Evolutionary conservation across 2,113 vertebrate genomes (phyloP).

Genomic region (Rynchops niger): DNA sequence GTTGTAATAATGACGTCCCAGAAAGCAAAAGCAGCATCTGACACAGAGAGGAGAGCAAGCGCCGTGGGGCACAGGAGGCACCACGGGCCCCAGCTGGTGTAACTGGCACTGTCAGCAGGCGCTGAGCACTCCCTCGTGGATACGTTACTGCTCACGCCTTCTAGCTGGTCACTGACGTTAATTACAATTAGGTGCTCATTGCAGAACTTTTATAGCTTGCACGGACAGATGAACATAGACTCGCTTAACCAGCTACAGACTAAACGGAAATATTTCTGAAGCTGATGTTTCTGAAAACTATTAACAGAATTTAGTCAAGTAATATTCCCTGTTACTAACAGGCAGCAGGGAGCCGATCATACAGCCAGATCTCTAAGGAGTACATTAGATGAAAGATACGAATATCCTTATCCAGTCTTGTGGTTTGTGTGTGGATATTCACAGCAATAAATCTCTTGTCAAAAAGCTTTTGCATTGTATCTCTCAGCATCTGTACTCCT

Average conservation of each 20-base stretch:
- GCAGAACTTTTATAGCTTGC: constrained; percentile 56
- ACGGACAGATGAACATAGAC: constrained; percentile 39
- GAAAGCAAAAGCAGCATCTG: constrained; percentile 51
- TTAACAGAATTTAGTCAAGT: constrained; percentile 32
- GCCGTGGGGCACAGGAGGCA: neutral
- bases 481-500: neutral
- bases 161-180: constrained; percentile 54
- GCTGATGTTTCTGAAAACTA: constrained; percentile 57
- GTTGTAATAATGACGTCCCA: neutral
- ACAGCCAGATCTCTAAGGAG: neutral
- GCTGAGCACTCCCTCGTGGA: constrained; percentile 10
- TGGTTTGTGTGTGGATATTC: neutral
- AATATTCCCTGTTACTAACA: neutral
- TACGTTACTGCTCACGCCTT: constrained; percentile 15
- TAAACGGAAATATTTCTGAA: constrained; percentile 48
- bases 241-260: constrained; percentile 55
- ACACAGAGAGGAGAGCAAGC: neutral
- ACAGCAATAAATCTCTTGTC: neutral
- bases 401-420: neutral
- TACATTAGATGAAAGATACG: neutral
- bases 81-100: constrained; percentile 49
- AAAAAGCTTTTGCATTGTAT: neutral
- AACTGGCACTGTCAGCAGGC: constrained; percentile 51
- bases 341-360: neutral
- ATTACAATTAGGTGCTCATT: constrained; percentile 55